These are phyloP conservation scores for Salticus scenicus DNA, from an alignment of 2,888 invertebrate species.

Conservation along the genomic window DNA sequence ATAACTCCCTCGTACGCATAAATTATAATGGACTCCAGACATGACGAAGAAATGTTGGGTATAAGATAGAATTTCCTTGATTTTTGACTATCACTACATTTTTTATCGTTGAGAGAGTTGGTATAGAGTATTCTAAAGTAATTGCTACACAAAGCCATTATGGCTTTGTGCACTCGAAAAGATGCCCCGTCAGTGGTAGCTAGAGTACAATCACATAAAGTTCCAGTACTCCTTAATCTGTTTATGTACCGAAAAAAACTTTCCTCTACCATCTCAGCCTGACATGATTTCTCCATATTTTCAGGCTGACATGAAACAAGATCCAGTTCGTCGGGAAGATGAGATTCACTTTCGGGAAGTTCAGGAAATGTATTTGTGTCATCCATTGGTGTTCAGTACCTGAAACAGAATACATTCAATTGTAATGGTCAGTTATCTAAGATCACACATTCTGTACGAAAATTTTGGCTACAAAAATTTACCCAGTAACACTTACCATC, in stretches of 20 bases:
- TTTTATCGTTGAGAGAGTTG: conserved; percentile 82
- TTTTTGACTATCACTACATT: conserved; percentile 80
- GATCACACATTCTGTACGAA: too few relatives aligned
- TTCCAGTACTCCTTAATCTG: background rate
- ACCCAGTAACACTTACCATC: too few relatives aligned
- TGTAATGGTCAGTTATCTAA: too few relatives aligned
- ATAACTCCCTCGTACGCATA: conserved; percentile 89
- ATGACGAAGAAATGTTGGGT: conserved; percentile 85
- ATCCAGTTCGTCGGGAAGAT: too few relatives aligned
- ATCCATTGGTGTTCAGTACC: too few relatives aligned
- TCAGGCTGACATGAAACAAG: too few relatives aligned
- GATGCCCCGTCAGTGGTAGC: conserved; percentile 16
- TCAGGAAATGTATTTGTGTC: too few relatives aligned
- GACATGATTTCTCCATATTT: too few relatives aligned
- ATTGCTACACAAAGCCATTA: conserved; percentile 90
- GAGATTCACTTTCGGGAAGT: too few relatives aligned
- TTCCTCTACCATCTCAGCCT: too few relatives aligned
- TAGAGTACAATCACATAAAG: conserved; percentile 16
- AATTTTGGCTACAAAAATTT: too few relatives aligned
- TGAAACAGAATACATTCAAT: too few relatives aligned
- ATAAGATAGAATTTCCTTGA: conserved; percentile 78
- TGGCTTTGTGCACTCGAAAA: conserved; percentile 78
- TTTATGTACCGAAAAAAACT: background rate
- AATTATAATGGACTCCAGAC: conserved; percentile 86
- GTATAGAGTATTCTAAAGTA: conserved; percentile 93